Evolutionary conservation across 2,113 vertebrate species (phyloP).

Genomic region (Microtus oregoni): DNA sequence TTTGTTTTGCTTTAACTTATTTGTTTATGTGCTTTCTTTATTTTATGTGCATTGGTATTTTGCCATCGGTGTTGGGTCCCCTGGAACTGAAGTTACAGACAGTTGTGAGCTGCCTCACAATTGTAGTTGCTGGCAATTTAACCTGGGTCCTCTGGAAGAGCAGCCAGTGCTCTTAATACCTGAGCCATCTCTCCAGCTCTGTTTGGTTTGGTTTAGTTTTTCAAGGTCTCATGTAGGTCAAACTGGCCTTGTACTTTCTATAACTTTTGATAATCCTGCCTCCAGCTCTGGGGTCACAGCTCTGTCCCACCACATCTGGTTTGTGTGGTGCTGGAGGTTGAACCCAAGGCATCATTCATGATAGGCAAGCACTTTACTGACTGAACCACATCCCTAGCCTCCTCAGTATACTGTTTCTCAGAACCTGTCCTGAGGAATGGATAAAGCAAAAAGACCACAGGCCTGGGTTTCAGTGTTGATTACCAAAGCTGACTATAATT

Average conservation of each 20-base stretch:
- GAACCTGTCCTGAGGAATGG: neutral
- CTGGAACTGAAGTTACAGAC: neutral
- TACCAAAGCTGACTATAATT: neutral
- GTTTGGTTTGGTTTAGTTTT: neutral
- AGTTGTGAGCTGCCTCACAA: neutral
- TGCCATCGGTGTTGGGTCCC: neutral
- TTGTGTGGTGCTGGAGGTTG: neutral
- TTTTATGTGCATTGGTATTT: neutral
- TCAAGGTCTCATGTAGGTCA: neutral
- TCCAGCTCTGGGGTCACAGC: neutral
- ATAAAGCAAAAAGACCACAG: neutral
- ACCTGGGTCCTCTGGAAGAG: neutral
- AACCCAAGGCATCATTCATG: neutral
- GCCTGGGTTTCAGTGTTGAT: neutral
- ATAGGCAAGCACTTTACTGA: neutral
- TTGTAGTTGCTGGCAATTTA: neutral
- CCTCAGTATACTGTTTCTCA: conserved; percentile 31
- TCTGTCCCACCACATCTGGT: too few relatives aligned
- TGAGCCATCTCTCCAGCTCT: neutral
- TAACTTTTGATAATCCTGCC: neutral
- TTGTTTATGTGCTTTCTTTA: neutral
- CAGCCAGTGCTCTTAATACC: neutral
- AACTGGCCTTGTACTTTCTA: neutral
- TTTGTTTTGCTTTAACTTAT: neutral
- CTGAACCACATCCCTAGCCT: neutral